Percentiles rank a stretch among this genome's conserved stretches.
phyloP scores from a whole-genome alignment of 2,797 vertebrate genomes.

The Acanthornis magna region DNA sequence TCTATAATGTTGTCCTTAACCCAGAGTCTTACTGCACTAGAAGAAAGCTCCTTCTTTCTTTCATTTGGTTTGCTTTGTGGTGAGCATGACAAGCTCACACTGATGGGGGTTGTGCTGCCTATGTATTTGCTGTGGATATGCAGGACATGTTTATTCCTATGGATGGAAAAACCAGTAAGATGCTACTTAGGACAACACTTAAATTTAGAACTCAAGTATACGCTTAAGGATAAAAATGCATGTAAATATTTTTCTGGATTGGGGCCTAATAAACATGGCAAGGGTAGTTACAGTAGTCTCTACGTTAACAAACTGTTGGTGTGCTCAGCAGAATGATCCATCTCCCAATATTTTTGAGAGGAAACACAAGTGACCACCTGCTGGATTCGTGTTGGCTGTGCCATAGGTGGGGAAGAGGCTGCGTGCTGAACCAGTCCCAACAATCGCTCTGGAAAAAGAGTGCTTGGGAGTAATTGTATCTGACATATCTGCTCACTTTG shows the following conservation, averaged over 20 bases:
- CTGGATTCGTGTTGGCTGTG: not conserved
- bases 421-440: rapidly evolving
- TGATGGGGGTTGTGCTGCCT: not conserved
- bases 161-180: not conserved
- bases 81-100: not conserved
- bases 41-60: not conserved
- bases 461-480: not conserved
- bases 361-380: not conserved
- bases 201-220: slow-evolving; percentile 41
- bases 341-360: not conserved
- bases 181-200: slow-evolving; percentile 20
- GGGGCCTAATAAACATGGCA: not conserved
- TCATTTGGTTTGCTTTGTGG: not conserved
- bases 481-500: not conserved
- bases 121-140: not conserved
- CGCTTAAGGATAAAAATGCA: slow-evolving; percentile 46
- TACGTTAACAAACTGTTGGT: not conserved
- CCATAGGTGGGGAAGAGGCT: not conserved
- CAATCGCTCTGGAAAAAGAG: not conserved
- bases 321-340: not conserved
- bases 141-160: not conserved
- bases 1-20: slow-evolving; percentile 63
- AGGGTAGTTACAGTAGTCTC: not conserved
- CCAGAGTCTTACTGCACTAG: slow-evolving; percentile 58
- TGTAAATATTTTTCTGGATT: slow-evolving; percentile 46